A percentile compares a stretch with the other conserved stretches of the same genome.
Conservation (phyloP, 2,113 vertebrate genomes). For the Australoheros scitulus region DNA sequence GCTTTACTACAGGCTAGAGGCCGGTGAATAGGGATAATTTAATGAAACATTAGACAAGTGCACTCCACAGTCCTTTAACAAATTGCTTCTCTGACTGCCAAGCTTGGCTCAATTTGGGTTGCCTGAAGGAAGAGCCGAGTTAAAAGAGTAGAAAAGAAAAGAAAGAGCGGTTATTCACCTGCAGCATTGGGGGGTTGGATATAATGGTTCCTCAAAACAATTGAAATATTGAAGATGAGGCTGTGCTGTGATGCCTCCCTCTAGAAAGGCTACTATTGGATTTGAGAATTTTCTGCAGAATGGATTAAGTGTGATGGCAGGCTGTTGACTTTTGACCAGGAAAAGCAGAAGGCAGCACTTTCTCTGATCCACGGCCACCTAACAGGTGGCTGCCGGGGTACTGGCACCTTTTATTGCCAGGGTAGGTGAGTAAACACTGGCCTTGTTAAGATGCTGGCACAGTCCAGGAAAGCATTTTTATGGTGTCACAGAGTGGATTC, state of each 20-base stretch:
- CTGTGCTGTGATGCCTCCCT: neutral
- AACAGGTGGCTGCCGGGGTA: conserved; percentile 39
- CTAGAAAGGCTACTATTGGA: conserved; percentile 12
- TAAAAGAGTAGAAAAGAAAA: conserved; percentile 32
- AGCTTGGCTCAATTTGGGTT: conserved; percentile 47
- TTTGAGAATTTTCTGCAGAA: conserved; percentile 35
- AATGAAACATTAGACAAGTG: conserved; percentile 77
- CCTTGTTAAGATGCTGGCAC: conserved; percentile 31
- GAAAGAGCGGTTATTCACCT: conserved; percentile 28
- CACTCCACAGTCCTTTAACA: conserved; percentile 76
- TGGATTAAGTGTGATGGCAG: conserved; percentile 32
- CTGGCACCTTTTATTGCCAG: conserved; percentile 11
- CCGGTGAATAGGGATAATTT: conserved; percentile 75
- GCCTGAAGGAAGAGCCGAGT: conserved; percentile 50
- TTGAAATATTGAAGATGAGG: conserved; percentile 15
- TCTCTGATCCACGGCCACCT: conserved; percentile 32
- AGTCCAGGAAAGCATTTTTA: conserved; percentile 11
- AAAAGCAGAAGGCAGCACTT: conserved; percentile 22
- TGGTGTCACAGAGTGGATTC: conserved; percentile 59
- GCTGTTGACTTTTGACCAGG: conserved; percentile 35
- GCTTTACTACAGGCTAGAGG: conserved; percentile 63
- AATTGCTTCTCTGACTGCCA: conserved; percentile 67
- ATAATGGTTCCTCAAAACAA: neutral
- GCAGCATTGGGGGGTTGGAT: neutral
- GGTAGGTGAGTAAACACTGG: neutral